These are phyloP conservation scores for Anthoscopus minutus DNA, from an alignment of 2,113 vertebrate species.

Conservation along the genomic window DNA sequence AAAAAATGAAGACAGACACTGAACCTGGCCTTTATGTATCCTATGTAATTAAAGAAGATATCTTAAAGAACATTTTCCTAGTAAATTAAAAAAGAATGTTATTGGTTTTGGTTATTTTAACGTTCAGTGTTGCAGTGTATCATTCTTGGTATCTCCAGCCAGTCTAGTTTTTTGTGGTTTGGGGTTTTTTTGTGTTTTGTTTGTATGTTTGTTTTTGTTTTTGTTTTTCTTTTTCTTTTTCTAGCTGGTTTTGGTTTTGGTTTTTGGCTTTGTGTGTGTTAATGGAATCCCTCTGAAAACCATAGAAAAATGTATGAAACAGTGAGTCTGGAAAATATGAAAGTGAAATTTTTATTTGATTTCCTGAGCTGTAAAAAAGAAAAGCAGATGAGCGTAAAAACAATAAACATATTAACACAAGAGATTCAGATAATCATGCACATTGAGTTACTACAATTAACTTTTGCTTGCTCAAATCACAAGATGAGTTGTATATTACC, in stretches of 20 bases:
- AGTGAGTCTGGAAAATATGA: neutral
- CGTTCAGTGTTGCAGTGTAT: neutral
- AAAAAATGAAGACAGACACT: slow-evolving; percentile 26
- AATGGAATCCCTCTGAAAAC: neutral
- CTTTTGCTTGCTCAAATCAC: neutral
- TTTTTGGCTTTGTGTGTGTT: no score
- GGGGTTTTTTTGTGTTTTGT: neutral
- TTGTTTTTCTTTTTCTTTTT: no score
- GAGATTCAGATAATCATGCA: neutral
- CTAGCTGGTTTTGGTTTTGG: no score
- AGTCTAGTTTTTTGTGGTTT: neutral
- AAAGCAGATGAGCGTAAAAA: neutral
- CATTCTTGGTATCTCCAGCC: neutral
- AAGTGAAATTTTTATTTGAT: neutral
- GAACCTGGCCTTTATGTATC: neutral
- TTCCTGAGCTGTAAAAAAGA: neutral
- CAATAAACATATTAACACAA: neutral
- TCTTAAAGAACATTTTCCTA: neutral
- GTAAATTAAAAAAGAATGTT: neutral
- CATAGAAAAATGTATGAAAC: neutral
- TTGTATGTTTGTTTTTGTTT: no score
- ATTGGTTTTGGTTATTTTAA: neutral
- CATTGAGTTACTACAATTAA: neutral
- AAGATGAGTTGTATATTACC: neutral
- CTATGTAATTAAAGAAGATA: neutral